Percentiles rank a stretch among this genome's conserved stretches.
Evolutionary conservation across 2,797 vertebrate genomes (phyloP).

Genomic region (Parauchenoglanis punctatus): DNA sequence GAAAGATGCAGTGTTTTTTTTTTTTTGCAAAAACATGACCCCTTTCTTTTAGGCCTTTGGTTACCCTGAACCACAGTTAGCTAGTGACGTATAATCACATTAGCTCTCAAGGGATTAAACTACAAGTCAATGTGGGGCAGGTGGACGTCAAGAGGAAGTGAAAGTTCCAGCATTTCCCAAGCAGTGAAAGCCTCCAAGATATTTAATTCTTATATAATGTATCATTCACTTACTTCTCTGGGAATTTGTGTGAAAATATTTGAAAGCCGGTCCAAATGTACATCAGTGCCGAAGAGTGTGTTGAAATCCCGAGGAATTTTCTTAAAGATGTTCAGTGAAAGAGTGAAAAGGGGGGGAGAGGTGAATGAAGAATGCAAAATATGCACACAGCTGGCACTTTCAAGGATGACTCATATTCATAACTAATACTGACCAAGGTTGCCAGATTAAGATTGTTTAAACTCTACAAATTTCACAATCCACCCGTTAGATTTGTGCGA

Average conservation of each 20-base stretch:
- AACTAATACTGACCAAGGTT: not conserved
- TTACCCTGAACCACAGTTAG: not conserved
- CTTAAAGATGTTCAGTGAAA: not conserved
- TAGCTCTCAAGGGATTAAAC: constrained; percentile 67
- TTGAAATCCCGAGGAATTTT: not conserved
- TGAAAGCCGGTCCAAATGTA: not conserved
- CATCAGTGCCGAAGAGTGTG: not conserved
- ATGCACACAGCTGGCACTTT: not conserved
- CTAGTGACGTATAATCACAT: constrained; percentile 71
- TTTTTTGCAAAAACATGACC: not conserved
- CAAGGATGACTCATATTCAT: not conserved
- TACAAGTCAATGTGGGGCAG: constrained; percentile 55
- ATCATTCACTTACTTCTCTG: not conserved
- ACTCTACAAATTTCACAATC: not conserved
- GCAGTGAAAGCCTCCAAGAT: not conserved
- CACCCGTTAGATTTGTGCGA: not conserved
- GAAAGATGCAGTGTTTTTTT: not conserved
- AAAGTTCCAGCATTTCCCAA: not conserved
- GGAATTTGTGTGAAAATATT: not conserved
- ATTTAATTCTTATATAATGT: not conserved
- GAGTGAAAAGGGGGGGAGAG: no score
- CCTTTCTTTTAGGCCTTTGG: not conserved
- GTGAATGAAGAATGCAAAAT: not conserved
- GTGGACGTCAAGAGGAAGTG: constrained; percentile 22
- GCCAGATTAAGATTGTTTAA: not conserved